A percentile compares a stretch with the other conserved stretches of the same genome.
Conservation (phyloP, 2,888 invertebrate species). For the Pedicia rivosa region DNA sequence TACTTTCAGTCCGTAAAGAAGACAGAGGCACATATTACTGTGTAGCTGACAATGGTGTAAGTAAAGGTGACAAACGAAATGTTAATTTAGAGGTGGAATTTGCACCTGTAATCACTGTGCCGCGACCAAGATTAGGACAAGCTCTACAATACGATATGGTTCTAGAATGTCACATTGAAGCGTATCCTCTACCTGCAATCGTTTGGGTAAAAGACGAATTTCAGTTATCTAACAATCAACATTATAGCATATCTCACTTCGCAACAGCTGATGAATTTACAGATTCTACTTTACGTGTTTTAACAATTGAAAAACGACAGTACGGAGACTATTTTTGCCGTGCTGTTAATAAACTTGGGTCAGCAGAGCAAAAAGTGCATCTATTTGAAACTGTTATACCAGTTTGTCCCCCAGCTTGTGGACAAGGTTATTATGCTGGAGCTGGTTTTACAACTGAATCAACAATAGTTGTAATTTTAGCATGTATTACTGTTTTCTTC, state of each 20-base stretch:
- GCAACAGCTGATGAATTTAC: constrained; percentile 86
- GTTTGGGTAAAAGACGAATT: constrained; percentile 78
- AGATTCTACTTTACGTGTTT: constrained; percentile 74
- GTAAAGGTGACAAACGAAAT: constrained; percentile 67
- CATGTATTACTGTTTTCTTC: constrained; percentile 22
- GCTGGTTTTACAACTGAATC: constrained; percentile 23
- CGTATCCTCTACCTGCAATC: constrained; percentile 86
- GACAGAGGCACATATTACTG: constrained; percentile 89
- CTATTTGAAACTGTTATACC: constrained; percentile 81
- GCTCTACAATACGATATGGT: constrained; percentile 90
- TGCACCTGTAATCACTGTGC: constrained; percentile 71
- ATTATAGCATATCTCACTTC: constrained; percentile 80
- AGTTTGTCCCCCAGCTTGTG: constrained; percentile 85
- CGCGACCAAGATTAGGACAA: constrained; percentile 64
- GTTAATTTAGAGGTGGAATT: constrained; percentile 85
- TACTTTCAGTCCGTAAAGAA: constrained; percentile 63
- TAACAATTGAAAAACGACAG: constrained; percentile 81
- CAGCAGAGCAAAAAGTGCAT: constrained; percentile 62
- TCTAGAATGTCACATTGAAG: constrained; percentile 85
- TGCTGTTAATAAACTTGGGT: constrained; percentile 76
- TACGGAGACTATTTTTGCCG: constrained; percentile 75
- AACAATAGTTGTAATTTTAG: constrained; percentile 33
- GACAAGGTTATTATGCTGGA: constrained; percentile 24
- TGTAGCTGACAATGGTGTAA: constrained; percentile 80
- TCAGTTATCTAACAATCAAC: constrained; percentile 74